Conservation (phyloP, 2,888 invertebrate species). For the Nomada lathburiana region DNA sequence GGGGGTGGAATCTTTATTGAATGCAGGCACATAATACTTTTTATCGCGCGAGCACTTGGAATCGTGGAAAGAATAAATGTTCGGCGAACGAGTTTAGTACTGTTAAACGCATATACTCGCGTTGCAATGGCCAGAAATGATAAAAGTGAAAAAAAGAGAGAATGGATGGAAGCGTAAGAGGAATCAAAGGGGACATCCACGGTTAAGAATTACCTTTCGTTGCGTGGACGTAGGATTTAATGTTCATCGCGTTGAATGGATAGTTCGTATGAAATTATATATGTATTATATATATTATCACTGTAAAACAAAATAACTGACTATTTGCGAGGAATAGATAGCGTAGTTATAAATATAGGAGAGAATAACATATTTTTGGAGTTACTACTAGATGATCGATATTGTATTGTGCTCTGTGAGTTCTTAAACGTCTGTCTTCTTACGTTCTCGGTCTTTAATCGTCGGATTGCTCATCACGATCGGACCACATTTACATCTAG, state of each 20-base stretch:
- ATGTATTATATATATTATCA: slow-evolving; percentile 51
- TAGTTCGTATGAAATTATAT: slow-evolving; percentile 67
- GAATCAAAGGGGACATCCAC: slow-evolving; percentile 41
- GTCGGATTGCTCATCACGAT: slow-evolving; percentile 63
- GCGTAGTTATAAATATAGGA: slow-evolving; percentile 71
- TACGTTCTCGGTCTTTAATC: slow-evolving; percentile 63
- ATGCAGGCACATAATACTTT: too few species aligned
- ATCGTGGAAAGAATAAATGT: neutral
- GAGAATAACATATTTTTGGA: slow-evolving; percentile 82
- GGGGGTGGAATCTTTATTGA: too few species aligned
- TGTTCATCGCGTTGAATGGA: slow-evolving; percentile 71
- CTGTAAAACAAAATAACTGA: slow-evolving; percentile 69
- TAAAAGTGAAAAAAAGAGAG: slow-evolving; percentile 24
- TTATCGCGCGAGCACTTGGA: neutral
- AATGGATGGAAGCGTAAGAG: slow-evolving; percentile 21
- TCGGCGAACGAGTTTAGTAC: slow-evolving; percentile 41
- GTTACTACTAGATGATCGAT: slow-evolving; percentile 75
- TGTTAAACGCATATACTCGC: slow-evolving; percentile 31
- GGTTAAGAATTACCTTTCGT: slow-evolving; percentile 36
- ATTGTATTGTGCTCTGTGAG: slow-evolving; percentile 69
- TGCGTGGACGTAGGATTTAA: slow-evolving; percentile 66
- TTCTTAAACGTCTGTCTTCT: slow-evolving; percentile 67
- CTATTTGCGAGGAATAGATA: slow-evolving; percentile 64
- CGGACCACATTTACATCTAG: slow-evolving; percentile 65
- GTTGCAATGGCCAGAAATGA: slow-evolving; percentile 50